phyloP scores from a whole-genome alignment of 2,888 invertebrate genomes.

The Dastarcus helophoroides region DNA sequence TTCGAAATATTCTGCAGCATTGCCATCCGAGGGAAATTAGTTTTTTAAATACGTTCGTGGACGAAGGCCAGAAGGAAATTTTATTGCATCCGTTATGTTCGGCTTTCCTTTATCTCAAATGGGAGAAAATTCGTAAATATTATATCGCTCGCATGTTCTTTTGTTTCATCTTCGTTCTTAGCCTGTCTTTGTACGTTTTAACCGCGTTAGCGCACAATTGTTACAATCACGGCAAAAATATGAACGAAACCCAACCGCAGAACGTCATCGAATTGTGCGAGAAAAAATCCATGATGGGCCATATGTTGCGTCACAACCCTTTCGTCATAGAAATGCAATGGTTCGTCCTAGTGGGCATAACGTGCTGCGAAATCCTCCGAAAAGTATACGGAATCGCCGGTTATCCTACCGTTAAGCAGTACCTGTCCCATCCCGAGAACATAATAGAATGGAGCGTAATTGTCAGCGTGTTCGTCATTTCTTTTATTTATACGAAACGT shows the following conservation, averaged over 20 bases:
- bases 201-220: constrained; percentile 76
- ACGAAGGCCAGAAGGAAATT: constrained; percentile 81
- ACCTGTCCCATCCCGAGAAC: constrained; percentile 73
- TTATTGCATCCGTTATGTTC: constrained; percentile 78
- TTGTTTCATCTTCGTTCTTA: constrained; percentile 67
- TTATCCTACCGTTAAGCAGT: constrained; percentile 69
- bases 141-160: constrained; percentile 69
- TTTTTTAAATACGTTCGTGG: constrained; percentile 76
- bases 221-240: constrained; percentile 69
- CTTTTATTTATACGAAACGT: constrained; percentile 65
- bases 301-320: constrained; percentile 63
- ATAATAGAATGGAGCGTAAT: constrained; percentile 83
- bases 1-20: constrained; percentile 70
- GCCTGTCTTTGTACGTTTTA: constrained; percentile 70
- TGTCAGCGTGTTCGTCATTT: constrained; percentile 70
- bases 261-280: constrained; percentile 65
- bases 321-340: constrained; percentile 71
- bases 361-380: constrained; percentile 66
- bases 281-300: constrained; percentile 66
- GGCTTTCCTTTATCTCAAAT: constrained; percentile 77
- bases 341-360: constrained; percentile 70
- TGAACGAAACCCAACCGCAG: constrained; percentile 51
- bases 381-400: constrained; percentile 74
- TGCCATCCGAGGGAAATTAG: constrained; percentile 77
- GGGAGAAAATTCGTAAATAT: constrained; percentile 83